phyloP scores from a whole-genome alignment of 2,888 invertebrate genomes.

The Venusia cambrica region DNA sequence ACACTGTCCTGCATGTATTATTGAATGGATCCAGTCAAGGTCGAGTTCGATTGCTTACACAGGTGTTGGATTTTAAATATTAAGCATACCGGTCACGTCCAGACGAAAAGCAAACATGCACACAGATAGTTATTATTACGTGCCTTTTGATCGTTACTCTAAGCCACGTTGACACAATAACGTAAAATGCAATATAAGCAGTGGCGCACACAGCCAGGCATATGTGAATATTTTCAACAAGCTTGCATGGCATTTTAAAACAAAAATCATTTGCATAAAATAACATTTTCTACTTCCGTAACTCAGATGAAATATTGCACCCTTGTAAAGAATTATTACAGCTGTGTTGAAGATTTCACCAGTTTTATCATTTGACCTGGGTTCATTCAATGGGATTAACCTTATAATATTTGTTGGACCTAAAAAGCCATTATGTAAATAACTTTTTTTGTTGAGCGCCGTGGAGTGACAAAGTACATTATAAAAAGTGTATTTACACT shows the following conservation, averaged over 20 bases:
- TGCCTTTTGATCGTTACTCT: constrained; percentile 22
- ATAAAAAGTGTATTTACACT: constrained; percentile 79
- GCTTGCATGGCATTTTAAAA: constrained; percentile 5
- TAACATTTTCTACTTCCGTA: too few relatives aligned
- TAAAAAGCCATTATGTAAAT: constrained; percentile 57
- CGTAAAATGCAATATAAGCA: constrained; percentile 20
- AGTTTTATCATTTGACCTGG: too few relatives aligned
- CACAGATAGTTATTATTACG: constrained; percentile 26
- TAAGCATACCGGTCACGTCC: constrained; percentile 27
- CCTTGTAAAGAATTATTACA: not conserved
- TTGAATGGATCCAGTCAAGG: constrained; percentile 41
- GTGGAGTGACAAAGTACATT: constrained; percentile 75
- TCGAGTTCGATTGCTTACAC: constrained; percentile 45
- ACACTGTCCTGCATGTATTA: constrained; percentile 16
- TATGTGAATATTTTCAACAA: constrained; percentile 10
- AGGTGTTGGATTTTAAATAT: constrained; percentile 37
- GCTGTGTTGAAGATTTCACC: too few relatives aligned
- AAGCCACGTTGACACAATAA: constrained; percentile 19
- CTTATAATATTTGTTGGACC: constrained; percentile 20
- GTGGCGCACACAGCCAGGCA: constrained; percentile 17
- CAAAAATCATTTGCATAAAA: too few relatives aligned
- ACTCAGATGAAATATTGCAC: too few relatives aligned
- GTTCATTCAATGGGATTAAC: constrained; percentile 11
- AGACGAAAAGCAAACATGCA: constrained; percentile 28
- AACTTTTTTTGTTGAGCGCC: constrained; percentile 54